These are phyloP conservation scores for Tachina fera DNA, from an alignment of 2,888 invertebrate genomes.

Conservation along the genomic window DNA sequence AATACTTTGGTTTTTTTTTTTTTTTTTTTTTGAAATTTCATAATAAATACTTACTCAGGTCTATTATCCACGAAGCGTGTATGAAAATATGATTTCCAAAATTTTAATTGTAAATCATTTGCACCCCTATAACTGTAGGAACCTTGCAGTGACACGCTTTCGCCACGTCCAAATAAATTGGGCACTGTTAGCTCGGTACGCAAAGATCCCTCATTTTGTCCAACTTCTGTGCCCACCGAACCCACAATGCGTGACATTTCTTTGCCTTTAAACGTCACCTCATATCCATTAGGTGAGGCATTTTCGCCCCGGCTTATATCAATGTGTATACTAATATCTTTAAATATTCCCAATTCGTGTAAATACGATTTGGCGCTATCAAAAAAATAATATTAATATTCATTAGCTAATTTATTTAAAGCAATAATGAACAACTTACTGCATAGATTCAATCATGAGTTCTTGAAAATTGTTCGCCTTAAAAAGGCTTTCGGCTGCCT, in stretches of 20 bases:
- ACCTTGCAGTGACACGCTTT: slow-evolving; percentile 91
- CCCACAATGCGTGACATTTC: slow-evolving; percentile 93
- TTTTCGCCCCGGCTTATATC: slow-evolving; percentile 92
- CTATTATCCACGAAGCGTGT: slow-evolving; percentile 84
- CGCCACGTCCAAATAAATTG: slow-evolving; percentile 94
- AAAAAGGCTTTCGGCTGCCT: slow-evolving; percentile 92
- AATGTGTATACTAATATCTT: slow-evolving; percentile 92
- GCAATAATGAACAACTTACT: slow-evolving; percentile 81
- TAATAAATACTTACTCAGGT: slow-evolving; percentile 85
- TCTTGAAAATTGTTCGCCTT: slow-evolving; percentile 93
- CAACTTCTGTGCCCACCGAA: slow-evolving; percentile 93
- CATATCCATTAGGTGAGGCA: slow-evolving; percentile 91
- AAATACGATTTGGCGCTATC: slow-evolving; percentile 88
- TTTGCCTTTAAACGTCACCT: slow-evolving; percentile 92
- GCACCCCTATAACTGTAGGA: slow-evolving; percentile 92
- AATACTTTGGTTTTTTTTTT: not conserved
- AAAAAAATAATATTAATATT: not conserved
- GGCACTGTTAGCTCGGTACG: slow-evolving; percentile 87
- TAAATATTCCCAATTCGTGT: slow-evolving; percentile 94
- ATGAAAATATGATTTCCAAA: slow-evolving; percentile 93
- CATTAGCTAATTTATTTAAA: not conserved
- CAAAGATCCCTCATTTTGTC: slow-evolving; percentile 95
- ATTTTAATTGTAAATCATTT: slow-evolving; percentile 90
- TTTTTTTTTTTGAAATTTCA: not conserved
- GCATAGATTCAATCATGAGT: slow-evolving; percentile 88